Evolutionary conservation across 2,797 vertebrate genomes (phyloP).

Genomic region (Lacerta agilis): DNA sequence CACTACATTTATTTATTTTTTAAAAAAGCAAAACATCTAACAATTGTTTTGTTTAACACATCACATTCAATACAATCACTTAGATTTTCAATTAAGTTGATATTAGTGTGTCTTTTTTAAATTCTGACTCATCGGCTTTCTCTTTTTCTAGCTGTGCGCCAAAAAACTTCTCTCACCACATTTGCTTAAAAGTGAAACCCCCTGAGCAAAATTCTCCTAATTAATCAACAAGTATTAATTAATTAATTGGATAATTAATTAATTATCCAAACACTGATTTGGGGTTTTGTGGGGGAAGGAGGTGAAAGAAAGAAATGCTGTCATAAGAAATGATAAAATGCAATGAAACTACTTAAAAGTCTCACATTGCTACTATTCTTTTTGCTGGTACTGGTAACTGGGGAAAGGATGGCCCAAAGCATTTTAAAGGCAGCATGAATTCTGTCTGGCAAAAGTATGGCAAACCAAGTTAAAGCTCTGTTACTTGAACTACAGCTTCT

Average conservation of each 20-base stretch:
- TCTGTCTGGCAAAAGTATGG: not conserved
- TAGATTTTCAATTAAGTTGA: not conserved
- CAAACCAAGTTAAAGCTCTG: not conserved
- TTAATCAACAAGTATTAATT: slow-evolving; percentile 15
- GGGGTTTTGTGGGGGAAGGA: not conserved
- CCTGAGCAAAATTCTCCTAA: slow-evolving; percentile 3
- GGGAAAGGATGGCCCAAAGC: not conserved
- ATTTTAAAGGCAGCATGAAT: not conserved
- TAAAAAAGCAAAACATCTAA: not conserved
- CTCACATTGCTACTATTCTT: not conserved
- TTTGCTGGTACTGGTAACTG: not conserved
- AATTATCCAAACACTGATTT: slow-evolving; percentile 23
- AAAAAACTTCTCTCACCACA: slow-evolving; percentile 23
- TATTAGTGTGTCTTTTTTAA: not conserved
- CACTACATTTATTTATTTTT: no score
- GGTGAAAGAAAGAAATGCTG: not conserved
- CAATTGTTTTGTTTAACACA: not conserved
- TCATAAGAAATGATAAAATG: not conserved
- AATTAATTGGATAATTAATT: not conserved
- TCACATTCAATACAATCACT: not conserved
- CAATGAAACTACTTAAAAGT: not conserved
- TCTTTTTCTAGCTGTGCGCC: not conserved
- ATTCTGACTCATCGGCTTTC: not conserved
- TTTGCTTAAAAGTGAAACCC: no score
- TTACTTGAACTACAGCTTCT: not conserved